Evolutionary conservation across 2,888 invertebrate species (phyloP), one percentile per base, ranked within the genome.

Genomic region (Hymenopus coronatus): DNA sequence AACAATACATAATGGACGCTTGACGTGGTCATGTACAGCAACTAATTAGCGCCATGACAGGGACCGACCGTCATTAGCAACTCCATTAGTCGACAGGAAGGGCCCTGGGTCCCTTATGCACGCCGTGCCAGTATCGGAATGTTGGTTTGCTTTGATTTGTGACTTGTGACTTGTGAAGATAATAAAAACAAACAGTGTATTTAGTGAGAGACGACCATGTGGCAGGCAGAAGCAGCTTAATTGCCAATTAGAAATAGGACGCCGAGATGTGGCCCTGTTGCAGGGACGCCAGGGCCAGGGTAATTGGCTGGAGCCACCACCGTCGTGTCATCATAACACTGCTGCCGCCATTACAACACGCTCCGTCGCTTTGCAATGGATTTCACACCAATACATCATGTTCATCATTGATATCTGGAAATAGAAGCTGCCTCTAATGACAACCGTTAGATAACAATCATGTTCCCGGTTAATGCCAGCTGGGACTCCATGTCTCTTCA

Each of bases 331-430:
- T 70, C 54, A 70, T 20, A 70, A 82, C 82, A 70, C 86, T 28
- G 86, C 12, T 1, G 1, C 12, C 1, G 1, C 86, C 81, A 86
- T 86, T 86, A 86, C 46, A 70, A 8, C 81, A 86, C 86, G 87
- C 87, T 87, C 87, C 82, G 87, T 82, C 87, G 87, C 82, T 12
- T 33, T 81, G 87, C 87, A 87, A 87, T 87, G 87, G 87, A 87
- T 87, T 87, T 87, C 87, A 87, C 87, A 82, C 82, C 54, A 70
- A 70, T 70, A 70, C 14, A 70, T 70, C 15, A 70, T 25, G 54
- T 70, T 46, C 46, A 46, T 46, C 46, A 46, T 46, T 46, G 46
- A 46, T 46, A 46, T 70, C 20, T 70, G 54, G 54, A 70, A 70
- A 70, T 70, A 70, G 54, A 70, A 70, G 54, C 54, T 3, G 20